A percentile compares a stretch with the other conserved stretches of the same genome.
Conservation (phyloP, 1,140 invertebrate species). For the Chrysoperla carnea region DNA sequence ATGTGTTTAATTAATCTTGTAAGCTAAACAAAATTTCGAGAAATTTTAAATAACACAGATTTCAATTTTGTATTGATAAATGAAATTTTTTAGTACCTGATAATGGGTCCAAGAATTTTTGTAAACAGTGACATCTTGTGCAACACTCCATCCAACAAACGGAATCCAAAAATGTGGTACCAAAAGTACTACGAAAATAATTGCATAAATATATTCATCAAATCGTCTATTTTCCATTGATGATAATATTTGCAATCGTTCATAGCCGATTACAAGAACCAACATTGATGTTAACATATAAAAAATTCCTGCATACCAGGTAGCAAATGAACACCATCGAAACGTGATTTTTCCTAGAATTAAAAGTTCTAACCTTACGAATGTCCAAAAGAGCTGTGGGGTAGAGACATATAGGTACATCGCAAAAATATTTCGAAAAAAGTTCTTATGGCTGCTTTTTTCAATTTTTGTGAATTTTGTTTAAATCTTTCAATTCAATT, state of each 20-base stretch:
- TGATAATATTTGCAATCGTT: slow-evolving; percentile 31
- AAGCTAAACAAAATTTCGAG: too few relatives aligned
- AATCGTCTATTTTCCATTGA: slow-evolving; percentile 30
- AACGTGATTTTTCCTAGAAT: slow-evolving; percentile 31
- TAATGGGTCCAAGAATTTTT: slow-evolving; percentile 40
- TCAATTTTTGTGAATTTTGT: too few relatives aligned
- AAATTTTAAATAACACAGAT: too few relatives aligned
- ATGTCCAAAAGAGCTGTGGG: too few relatives aligned
- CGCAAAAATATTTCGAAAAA: too few relatives aligned
- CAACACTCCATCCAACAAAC: slow-evolving; percentile 42
- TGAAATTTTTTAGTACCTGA: slow-evolving; percentile 26
- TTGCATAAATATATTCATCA: slow-evolving; percentile 41
- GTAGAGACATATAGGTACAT: too few relatives aligned
- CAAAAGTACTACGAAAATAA: slow-evolving; percentile 38
- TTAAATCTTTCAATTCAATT: too few relatives aligned
- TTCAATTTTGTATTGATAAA: too few relatives aligned
- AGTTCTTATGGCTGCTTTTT: too few relatives aligned
- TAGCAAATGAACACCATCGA: slow-evolving; percentile 32
- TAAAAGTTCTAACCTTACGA: too few relatives aligned
- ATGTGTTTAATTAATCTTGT: too few relatives aligned
- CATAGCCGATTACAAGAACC: slow-evolving; percentile 33
- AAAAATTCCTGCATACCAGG: slow-evolving; percentile 35
- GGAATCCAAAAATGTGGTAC: slow-evolving; percentile 43
- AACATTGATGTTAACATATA: slow-evolving; percentile 30
- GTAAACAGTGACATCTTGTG: slow-evolving; percentile 37